These are phyloP conservation scores for Papilio polyxenes DNA, from an alignment of 1,140 invertebrate genomes.

Conservation along the genomic window DNA sequence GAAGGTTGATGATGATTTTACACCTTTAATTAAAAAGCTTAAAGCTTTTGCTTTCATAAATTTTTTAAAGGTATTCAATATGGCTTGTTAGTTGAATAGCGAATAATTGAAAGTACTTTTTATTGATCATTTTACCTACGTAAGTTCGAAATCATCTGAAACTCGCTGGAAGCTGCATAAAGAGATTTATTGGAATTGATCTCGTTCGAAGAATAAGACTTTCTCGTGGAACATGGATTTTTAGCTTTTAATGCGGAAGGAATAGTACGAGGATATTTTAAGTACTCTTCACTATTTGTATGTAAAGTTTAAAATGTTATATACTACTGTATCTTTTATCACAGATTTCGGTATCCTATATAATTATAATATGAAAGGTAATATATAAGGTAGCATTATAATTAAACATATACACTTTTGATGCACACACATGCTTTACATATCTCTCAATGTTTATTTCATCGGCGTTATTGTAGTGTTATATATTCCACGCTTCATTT, in stretches of 20 bases:
- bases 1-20: not conserved
- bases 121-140: not conserved
- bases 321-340: not conserved
- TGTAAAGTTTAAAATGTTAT: not conserved
- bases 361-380: no score
- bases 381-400: no score
- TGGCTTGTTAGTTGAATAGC: not conserved
- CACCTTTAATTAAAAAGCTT: not conserved
- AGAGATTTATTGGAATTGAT: slow-evolving; percentile 24
- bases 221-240: not conserved
- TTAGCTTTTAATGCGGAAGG: not conserved
- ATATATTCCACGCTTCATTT: not conserved
- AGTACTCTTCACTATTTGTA: not conserved
- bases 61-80: slow-evolving; percentile 17
- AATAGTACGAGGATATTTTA: not conserved
- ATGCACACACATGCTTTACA: not conserved
- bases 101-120: not conserved
- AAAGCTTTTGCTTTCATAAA: slow-evolving; percentile 8
- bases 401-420: not conserved
- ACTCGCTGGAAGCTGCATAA: slow-evolving; percentile 16
- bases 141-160: slow-evolving; percentile 13
- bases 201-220: slow-evolving; percentile 22
- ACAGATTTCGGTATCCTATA: not conserved
- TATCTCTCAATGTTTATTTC: no score
- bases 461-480: not conserved